Percentiles rank a stretch among this genome's conserved stretches.
phyloP scores from a whole-genome alignment of 2,113 vertebrate species.

The Ochotona curzoniae region DNA sequence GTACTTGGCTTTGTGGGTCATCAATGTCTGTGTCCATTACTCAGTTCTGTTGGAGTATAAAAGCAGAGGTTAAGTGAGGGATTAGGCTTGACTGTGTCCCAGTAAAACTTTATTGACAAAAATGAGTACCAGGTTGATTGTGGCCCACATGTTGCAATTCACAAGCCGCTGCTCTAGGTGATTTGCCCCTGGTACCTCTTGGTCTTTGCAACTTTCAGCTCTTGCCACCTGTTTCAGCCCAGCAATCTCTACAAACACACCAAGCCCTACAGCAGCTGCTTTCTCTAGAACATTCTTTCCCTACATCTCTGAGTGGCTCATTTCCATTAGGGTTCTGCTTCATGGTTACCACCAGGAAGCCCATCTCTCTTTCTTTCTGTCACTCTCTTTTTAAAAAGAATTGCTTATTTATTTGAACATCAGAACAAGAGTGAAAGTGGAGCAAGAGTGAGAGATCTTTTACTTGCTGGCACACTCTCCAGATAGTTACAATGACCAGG shows the following conservation, averaged over 20 bases:
- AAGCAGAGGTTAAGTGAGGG: background rate
- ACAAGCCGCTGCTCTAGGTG: background rate
- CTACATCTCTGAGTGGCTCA: background rate
- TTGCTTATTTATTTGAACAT: too few species aligned
- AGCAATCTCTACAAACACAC: background rate
- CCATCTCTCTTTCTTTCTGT: too few species aligned
- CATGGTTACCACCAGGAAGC: background rate
- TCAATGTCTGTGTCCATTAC: background rate
- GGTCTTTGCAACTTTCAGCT: background rate
- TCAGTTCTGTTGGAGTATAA: background rate
- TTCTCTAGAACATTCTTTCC: conserved; percentile 6
- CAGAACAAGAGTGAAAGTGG: too few species aligned
- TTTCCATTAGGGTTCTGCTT: conserved; percentile 23
- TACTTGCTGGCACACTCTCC: too few species aligned
- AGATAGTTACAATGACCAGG: too few species aligned
- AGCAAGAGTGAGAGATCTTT: too few species aligned
- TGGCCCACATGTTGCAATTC: background rate
- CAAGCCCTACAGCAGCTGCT: background rate
- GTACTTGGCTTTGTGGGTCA: background rate
- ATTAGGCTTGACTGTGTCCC: background rate
- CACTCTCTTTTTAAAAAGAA: too few species aligned
- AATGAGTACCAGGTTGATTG: background rate
- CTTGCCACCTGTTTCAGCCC: background rate
- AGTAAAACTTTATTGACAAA: background rate
- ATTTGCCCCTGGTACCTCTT: background rate